Percentiles rank a stretch among this genome's conserved stretches.
phyloP scores from a whole-genome alignment of 30 jellyfish, hydroid and myxozoan species.

The Chrysaora quinquecirrha region DNA sequence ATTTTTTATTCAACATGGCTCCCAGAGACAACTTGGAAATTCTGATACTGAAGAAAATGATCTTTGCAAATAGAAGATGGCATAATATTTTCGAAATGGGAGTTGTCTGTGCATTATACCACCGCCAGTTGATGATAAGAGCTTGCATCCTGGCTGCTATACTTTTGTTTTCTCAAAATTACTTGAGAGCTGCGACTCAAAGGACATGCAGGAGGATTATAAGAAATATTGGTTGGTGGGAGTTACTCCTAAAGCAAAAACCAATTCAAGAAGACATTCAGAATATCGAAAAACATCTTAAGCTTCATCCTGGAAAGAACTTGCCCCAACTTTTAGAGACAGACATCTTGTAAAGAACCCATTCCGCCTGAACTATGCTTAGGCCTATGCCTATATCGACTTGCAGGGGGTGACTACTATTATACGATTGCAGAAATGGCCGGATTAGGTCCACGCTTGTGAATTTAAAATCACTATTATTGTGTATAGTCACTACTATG shows the following conservation, averaged over 20 bases:
- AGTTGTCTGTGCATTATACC: too few species aligned
- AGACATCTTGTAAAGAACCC: constrained; percentile 18
- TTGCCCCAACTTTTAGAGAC: neutral
- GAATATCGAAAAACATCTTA: constrained; percentile 7
- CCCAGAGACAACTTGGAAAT: too few species aligned
- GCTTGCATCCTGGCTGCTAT: neutral
- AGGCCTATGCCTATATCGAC: constrained; percentile 23
- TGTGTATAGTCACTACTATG: too few species aligned
- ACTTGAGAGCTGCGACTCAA: neutral
- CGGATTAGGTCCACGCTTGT: too few species aligned
- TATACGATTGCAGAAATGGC: constrained; percentile 34
- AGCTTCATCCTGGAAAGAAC: neutral
- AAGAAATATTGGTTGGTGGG: neutral
- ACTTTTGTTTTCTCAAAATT: neutral
- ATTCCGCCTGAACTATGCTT: constrained; percentile 16
- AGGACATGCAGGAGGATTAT: neutral
- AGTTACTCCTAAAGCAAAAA: neutral
- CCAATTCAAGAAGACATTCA: constrained; percentile 8
- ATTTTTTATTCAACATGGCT: too few species aligned
- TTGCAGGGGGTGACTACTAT: constrained; percentile 21
- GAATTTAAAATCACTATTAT: too few species aligned
- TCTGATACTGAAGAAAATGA: too few species aligned
- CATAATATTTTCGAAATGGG: too few species aligned
- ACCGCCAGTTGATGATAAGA: neutral
- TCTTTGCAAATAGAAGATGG: too few species aligned